A percentile compares a stretch with the other conserved stretches of the same genome.
phyloP scores from a whole-genome alignment of 2,113 vertebrate genomes.

The Protobothrops mucrosquamatus region DNA sequence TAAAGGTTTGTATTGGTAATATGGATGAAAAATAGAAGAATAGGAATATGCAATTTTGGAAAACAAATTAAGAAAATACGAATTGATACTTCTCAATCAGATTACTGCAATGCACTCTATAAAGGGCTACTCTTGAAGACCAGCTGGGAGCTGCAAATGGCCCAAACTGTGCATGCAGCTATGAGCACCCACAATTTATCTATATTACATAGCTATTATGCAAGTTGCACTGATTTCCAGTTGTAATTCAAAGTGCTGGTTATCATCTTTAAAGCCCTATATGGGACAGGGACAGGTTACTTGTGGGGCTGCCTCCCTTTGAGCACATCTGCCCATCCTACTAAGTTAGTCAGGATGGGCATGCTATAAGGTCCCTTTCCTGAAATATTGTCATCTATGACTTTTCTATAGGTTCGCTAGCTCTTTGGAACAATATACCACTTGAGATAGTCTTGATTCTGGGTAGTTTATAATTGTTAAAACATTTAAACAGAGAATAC shows the following conservation, averaged over 20 bases:
- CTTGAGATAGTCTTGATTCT: neutral
- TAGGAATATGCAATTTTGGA: neutral
- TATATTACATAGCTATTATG: neutral
- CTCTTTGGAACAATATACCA: neutral
- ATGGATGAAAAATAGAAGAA: neutral
- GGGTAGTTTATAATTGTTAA: neutral
- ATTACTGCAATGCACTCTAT: neutral
- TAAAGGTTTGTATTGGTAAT: neutral
- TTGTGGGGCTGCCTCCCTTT: neutral
- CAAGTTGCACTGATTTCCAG: neutral
- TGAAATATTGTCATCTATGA: neutral
- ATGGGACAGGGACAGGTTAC: neutral
- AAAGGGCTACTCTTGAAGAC: neutral
- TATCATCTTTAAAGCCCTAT: neutral
- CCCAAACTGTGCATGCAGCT: neutral
- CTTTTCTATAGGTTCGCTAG: neutral
- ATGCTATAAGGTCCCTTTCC: neutral
- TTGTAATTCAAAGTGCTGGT: neutral
- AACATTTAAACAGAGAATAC: neutral
- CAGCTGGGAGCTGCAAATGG: neutral
- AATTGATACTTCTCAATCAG: neutral
- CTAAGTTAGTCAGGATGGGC: neutral
- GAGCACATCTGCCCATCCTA: neutral
- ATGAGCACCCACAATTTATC: neutral
- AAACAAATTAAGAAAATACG: neutral